Conservation (phyloP, 2,888 invertebrate species). For the Aporophyla nigra region DNA sequence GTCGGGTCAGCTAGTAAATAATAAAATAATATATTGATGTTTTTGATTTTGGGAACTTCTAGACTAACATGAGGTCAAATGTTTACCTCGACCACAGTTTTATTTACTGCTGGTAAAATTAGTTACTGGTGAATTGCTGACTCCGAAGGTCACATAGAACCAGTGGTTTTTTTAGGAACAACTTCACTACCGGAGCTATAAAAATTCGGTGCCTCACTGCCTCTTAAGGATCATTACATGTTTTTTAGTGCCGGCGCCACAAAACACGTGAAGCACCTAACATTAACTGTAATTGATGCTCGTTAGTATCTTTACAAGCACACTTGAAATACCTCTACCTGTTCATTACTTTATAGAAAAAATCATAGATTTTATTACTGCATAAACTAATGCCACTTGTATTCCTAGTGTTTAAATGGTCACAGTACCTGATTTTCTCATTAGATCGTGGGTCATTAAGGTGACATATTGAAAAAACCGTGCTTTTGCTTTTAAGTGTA, state of each 20-base stretch:
- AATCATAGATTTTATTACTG: not conserved
- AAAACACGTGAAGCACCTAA: slow-evolving; percentile 25
- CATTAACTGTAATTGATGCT: slow-evolving; percentile 36
- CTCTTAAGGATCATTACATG: slow-evolving; percentile 18
- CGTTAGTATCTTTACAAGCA: slow-evolving; percentile 23
- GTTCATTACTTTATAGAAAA: slow-evolving; percentile 5
- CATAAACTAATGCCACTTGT: slow-evolving; percentile 1
- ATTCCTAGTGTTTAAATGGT: not conserved
- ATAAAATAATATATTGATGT: too few species aligned
- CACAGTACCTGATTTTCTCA: slow-evolving; percentile 4
- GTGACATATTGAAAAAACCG: too few species aligned
- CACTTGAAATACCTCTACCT: slow-evolving; percentile 17
- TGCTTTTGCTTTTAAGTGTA: too few species aligned
- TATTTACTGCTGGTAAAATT: not conserved
- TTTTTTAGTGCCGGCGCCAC: slow-evolving; percentile 47
- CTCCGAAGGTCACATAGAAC: not conserved
- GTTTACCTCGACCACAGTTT: not conserved
- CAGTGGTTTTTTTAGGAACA: slow-evolving; percentile 5
- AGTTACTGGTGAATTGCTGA: not conserved
- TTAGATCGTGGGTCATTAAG: slow-evolving; percentile 11
- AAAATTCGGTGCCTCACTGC: slow-evolving; percentile 16
- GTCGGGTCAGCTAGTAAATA: too few species aligned
- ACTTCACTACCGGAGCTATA: slow-evolving; percentile 1
- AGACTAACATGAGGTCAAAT: not conserved
- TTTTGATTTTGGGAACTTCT: not conserved